phyloP scores from a whole-genome alignment of 2,888 invertebrate genomes.

The Psylliodes chrysocephalus region DNA sequence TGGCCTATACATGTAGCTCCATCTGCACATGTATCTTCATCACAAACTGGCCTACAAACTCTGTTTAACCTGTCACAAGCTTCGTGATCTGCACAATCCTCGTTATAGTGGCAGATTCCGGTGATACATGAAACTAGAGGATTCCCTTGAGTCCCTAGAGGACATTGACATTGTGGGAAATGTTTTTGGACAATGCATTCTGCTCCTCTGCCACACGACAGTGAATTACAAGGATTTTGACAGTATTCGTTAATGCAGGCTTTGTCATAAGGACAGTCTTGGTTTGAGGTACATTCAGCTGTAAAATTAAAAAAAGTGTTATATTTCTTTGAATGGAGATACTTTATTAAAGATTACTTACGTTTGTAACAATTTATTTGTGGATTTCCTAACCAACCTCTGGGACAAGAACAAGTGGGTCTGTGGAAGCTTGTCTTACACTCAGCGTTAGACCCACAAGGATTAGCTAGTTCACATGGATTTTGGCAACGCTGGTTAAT shows the following conservation, averaged over 20 bases:
- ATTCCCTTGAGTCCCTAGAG: slow-evolving; percentile 86
- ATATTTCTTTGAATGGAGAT: neutral
- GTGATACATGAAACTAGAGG: slow-evolving; percentile 84
- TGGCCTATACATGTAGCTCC: slow-evolving; percentile 80
- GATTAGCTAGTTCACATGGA: slow-evolving; percentile 80
- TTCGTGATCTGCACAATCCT: slow-evolving; percentile 87
- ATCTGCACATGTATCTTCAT: slow-evolving; percentile 82
- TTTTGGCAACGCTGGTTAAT: slow-evolving; percentile 82
- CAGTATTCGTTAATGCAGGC: slow-evolving; percentile 83
- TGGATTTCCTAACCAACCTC: slow-evolving; percentile 89
- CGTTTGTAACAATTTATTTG: slow-evolving; percentile 87
- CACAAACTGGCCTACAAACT: slow-evolving; percentile 84
- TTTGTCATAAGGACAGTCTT: slow-evolving; percentile 87
- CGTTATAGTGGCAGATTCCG: slow-evolving; percentile 87
- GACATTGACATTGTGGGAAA: slow-evolving; percentile 83
- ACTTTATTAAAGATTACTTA: slow-evolving; percentile 69
- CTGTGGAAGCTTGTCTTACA: slow-evolving; percentile 82
- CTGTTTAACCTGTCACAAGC: slow-evolving; percentile 86
- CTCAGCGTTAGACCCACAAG: slow-evolving; percentile 84
- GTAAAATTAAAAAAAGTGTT: slow-evolving; percentile 29
- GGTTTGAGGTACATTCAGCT: slow-evolving; percentile 84
- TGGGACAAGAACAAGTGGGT: slow-evolving; percentile 85
- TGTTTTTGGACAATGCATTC: slow-evolving; percentile 81
- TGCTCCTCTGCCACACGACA: slow-evolving; percentile 83
- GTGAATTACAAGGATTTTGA: slow-evolving; percentile 76